Percentiles rank a stretch among this genome's conserved stretches.
Conservation (phyloP, 2,888 invertebrate genomes). For the Busseola fusca region DNA sequence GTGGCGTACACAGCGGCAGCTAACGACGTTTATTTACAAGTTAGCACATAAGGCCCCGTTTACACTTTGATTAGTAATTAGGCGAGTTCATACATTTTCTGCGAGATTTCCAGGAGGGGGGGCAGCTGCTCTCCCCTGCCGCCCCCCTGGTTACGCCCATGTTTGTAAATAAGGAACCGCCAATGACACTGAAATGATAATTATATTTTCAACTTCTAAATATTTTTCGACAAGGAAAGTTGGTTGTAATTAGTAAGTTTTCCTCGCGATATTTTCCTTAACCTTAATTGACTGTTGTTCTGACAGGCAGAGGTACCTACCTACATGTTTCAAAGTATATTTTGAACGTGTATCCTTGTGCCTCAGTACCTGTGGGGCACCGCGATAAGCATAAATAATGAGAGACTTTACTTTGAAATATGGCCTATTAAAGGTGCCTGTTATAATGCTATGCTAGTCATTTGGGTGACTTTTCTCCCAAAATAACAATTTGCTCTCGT, state of each 20-base stretch:
- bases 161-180: no score
- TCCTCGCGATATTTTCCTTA: background rate
- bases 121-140: no score
- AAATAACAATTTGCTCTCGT: background rate
- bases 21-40: no score
- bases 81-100: no score
- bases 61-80: no score
- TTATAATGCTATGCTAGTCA: background rate
- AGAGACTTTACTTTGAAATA: background rate
- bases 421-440: background rate
- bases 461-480: background rate
- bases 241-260: background rate
- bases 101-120: no score
- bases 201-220: background rate
- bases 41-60: no score
- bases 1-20: no score
- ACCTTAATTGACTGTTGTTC: background rate
- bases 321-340: background rate
- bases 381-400: no score
- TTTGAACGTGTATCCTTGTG: background rate
- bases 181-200: background rate
- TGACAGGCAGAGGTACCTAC: background rate
- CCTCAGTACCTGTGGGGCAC: background rate
- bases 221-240: background rate
- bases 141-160: no score